phyloP scores from a whole-genome alignment of 2,888 invertebrate species.

The Busseola fusca region DNA sequence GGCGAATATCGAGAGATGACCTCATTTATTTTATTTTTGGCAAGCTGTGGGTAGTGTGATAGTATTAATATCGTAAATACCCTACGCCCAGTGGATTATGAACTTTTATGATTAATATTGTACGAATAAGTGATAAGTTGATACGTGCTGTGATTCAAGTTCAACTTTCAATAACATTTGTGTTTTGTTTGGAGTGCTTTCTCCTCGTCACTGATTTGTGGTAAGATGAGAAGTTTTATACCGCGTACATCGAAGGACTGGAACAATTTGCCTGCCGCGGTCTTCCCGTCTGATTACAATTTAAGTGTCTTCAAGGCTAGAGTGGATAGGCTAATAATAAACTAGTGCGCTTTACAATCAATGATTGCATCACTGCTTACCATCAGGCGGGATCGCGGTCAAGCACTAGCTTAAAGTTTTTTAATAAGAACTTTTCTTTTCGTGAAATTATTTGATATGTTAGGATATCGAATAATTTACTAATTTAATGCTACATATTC shows the following conservation, averaged over 20 bases:
- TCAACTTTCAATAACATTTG: not conserved
- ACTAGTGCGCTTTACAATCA: too few species aligned
- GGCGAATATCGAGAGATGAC: conserved; percentile 30
- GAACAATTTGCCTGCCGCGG: too few species aligned
- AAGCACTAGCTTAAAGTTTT: too few species aligned
- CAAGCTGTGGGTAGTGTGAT: not conserved
- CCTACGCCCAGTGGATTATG: not conserved
- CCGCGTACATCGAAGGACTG: too few species aligned
- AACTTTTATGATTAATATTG: not conserved
- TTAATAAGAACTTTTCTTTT: too few species aligned
- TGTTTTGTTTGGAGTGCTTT: not conserved
- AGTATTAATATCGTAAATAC: not conserved
- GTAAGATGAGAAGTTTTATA: not conserved
- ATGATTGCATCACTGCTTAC: too few species aligned
- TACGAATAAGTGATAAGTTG: not conserved
- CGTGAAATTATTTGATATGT: too few species aligned
- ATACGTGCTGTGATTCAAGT: not conserved
- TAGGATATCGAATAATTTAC: not conserved
- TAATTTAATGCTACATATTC: not conserved
- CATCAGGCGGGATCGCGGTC: too few species aligned
- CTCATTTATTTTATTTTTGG: conserved; percentile 39
- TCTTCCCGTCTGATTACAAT: too few species aligned
- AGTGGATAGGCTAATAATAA: too few species aligned
- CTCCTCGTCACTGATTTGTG: not conserved
- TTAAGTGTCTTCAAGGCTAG: too few species aligned